These are phyloP conservation scores for Erinaceus europaeus DNA, from an alignment of 2,113 vertebrate species.

Conservation along the genomic window DNA sequence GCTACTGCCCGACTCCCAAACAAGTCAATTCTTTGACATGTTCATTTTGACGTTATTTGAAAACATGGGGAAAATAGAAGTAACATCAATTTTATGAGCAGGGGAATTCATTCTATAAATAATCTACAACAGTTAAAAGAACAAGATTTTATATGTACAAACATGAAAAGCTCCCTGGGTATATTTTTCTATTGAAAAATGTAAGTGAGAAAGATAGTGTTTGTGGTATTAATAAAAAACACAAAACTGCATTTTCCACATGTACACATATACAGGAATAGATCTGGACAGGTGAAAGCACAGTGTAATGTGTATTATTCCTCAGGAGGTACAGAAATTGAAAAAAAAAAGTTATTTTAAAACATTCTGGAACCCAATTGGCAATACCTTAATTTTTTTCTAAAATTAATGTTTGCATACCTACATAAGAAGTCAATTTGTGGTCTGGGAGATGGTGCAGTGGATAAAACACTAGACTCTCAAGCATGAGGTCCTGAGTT, in stretches of 20 bases:
- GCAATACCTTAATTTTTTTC: not conserved
- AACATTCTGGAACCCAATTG: not conserved
- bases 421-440: too few species aligned
- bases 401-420: not conserved
- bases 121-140: not conserved
- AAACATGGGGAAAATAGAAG: not conserved
- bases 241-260: slow-evolving; percentile 3
- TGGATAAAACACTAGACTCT: too few species aligned
- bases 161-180: not conserved
- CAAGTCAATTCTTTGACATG: not conserved
- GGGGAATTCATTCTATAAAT: not conserved
- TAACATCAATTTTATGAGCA: not conserved
- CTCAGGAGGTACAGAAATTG: not conserved
- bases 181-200: not conserved
- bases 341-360: not conserved
- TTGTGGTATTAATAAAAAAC: not conserved
- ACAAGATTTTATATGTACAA: not conserved
- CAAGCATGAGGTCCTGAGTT: too few species aligned
- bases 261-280: not conserved
- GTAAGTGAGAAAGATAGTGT: not conserved
- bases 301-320: not conserved
- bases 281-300: not conserved
- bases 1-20: too few species aligned
- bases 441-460: too few species aligned
- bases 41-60: not conserved